Base-by-base conservation (phyloP, 2,888 invertebrate genomes). In the Xestobium rufovillosum region DNA sequence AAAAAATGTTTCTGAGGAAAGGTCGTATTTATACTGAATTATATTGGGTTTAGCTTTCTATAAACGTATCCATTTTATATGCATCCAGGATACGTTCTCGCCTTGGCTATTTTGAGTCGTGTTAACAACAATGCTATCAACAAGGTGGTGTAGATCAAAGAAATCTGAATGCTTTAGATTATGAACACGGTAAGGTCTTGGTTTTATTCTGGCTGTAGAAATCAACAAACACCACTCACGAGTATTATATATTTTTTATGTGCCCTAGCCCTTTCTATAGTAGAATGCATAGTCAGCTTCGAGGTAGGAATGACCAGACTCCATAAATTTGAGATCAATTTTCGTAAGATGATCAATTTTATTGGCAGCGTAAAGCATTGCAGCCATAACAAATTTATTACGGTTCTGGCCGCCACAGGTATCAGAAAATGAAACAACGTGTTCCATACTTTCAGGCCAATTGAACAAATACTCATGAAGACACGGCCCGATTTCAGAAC, bases 401-500 rank as follows among this genome's bases (percentile, higher is more conserved):
- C 41, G 26, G 31, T 38, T 26, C 14, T 39, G 38, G 4, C 38
- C 38, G 9, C 38, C 38, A 14, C 38, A 37, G 10, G 39, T 38
- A 27, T 41, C 41, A 4, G 34, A 40, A 34, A 31, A 41, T 16
- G 25, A 11, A 9, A 30, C 10, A n/a, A 40, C 29, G 12, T 39
- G 28, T 3, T 25, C 2, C 3, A 41, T 33, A 9, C 33, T 34
- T 8, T 17, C n/a, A 3, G 38, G 38, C 16, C 38, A 40, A 27
- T 14, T 16, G 9, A 28, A 2, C 10, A 43, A 14, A 26, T 41
- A 43, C 8, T 36, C 19, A 13, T 38, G 16, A 3, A 41, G 15
- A 25, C 36, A 48, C 17, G 41, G 44, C 9, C 36, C 47, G 4
- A 48, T 39, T 36, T 50, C 47, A 17, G 39, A 41, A 16, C 43